Conservation (phyloP, 2,113 vertebrate species). For the Noturus placidus region DNA sequence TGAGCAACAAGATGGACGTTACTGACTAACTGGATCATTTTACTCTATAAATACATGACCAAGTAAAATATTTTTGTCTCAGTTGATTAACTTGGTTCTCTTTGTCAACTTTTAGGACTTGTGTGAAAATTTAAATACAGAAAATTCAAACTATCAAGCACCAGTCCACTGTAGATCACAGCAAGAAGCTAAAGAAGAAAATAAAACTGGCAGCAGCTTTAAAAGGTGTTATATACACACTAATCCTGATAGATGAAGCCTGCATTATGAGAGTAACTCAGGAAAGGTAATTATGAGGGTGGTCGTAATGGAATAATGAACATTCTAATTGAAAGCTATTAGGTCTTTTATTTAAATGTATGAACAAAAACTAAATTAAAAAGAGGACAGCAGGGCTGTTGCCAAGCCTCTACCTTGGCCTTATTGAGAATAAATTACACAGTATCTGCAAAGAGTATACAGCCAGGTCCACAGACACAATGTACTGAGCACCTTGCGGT, state of each 20-base stretch:
- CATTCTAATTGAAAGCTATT: background rate
- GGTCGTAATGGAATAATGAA: background rate
- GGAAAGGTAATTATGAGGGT: background rate
- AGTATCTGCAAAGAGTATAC: background rate
- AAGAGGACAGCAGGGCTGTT: background rate
- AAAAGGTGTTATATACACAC: background rate
- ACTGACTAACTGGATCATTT: background rate
- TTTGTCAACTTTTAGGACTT: too few relatives aligned
- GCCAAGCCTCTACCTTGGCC: background rate
- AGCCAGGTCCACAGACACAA: slow-evolving; percentile 15
- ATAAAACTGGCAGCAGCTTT: background rate
- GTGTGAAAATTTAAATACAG: too few relatives aligned
- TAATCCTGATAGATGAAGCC: background rate
- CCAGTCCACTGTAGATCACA: background rate
- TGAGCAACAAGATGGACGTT: slow-evolving; percentile 43
- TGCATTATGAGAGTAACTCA: background rate
- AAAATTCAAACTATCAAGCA: too few relatives aligned
- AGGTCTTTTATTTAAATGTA: background rate
- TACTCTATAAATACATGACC: too few relatives aligned
- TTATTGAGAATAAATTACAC: slow-evolving; percentile 13
- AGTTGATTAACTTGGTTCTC: too few relatives aligned
- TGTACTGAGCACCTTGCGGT: slow-evolving; percentile 16
- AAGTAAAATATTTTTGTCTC: too few relatives aligned
- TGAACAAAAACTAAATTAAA: slow-evolving; percentile 11
- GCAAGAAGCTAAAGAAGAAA: background rate